Percentiles rank a stretch among this genome's conserved stretches.
Conservation (phyloP, 1,140 invertebrate species). For the Caenorhabditis tropicalis region DNA sequence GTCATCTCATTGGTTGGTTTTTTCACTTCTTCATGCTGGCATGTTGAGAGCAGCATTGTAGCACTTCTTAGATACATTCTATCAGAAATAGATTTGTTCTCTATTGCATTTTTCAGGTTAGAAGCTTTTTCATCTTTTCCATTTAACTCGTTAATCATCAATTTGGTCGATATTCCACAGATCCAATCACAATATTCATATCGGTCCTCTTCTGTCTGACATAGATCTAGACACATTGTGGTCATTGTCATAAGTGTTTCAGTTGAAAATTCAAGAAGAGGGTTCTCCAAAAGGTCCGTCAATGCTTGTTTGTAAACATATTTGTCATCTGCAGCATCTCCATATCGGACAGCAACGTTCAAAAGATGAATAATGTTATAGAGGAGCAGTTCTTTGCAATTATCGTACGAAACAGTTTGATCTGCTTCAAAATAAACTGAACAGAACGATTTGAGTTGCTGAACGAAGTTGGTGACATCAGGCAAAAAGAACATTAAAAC, state of each 20-base stretch:
- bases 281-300: background rate
- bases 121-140: background rate
- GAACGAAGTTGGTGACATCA: background rate
- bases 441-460: background rate
- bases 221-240: background rate
- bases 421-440: background rate
- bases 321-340: background rate
- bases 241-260: background rate
- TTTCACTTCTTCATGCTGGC: conserved; percentile 11
- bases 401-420: background rate
- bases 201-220: background rate
- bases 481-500: background rate
- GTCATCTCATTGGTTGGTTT: background rate
- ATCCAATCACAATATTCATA: background rate
- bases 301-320: background rate
- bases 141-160: background rate
- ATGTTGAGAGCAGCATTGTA: conserved; percentile 1
- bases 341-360: background rate
- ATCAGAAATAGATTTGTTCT: background rate
- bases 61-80: conserved; percentile 2
- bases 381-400: background rate
- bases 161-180: background rate
- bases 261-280: background rate
- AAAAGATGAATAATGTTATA: background rate
- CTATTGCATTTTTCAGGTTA: background rate